Evolutionary conservation across 2,888 invertebrate genomes (phyloP).

Genomic region (Phalera bucephala): DNA sequence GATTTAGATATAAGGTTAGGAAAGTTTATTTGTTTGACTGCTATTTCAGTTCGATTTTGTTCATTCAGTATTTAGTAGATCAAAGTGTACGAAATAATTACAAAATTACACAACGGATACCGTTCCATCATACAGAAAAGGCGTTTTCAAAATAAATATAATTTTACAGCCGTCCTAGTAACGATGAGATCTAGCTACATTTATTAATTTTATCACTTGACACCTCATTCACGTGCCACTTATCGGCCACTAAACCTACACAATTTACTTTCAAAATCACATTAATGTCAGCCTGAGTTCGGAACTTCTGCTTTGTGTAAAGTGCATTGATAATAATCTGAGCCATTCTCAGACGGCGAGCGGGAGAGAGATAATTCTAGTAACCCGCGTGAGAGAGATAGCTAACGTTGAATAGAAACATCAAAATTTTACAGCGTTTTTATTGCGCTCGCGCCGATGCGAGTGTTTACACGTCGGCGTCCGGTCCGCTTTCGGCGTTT

Average conservation of each 20-base stretch:
- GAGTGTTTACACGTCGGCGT: conserved; percentile 72
- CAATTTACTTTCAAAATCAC: conserved; percentile 79
- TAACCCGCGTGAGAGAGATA: conserved; percentile 36
- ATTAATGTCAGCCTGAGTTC: conserved; percentile 73
- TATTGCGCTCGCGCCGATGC: conserved; percentile 71
- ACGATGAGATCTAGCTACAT: conserved; percentile 57
- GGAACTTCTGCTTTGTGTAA: conserved; percentile 81
- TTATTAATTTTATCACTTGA: conserved; percentile 78
- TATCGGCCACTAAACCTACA: conserved; percentile 72
- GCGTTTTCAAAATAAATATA: conserved; percentile 34
- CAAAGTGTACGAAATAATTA: conserved; percentile 17
- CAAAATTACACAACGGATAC: conserved; percentile 10
- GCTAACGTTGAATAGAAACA: conserved; percentile 76
- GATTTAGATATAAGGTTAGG: background rate
- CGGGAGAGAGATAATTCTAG: conserved; percentile 34
- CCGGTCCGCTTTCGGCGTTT: conserved; percentile 54
- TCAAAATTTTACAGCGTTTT: conserved; percentile 83
- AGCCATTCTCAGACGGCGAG: conserved; percentile 62
- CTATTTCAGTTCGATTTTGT: conserved; percentile 3
- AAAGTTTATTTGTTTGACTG: background rate
- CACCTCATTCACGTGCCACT: conserved; percentile 71
- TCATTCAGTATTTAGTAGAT: conserved; percentile 8
- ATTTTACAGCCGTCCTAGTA: conserved; percentile 37
- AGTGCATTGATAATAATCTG: conserved; percentile 82
- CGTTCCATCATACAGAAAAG: conserved; percentile 23